Evolutionary conservation across 1,140 invertebrate species (phyloP), one percentile per base, ranked within the genome.

Genomic region (Caenorhabditis brenneri): DNA sequence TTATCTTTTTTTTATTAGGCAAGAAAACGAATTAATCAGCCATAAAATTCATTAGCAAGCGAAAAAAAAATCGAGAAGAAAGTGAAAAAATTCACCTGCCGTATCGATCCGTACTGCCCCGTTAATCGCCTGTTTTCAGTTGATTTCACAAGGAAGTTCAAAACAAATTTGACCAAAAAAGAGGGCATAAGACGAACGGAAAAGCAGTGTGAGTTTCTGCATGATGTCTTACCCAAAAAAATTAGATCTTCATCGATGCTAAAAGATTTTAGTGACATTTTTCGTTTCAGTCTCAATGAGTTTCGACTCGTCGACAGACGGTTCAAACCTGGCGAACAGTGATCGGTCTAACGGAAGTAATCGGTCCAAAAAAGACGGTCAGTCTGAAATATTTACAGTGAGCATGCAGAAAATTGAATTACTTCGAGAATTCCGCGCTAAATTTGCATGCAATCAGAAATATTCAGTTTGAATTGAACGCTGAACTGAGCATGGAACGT

Each of bases 231-330:
- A 46, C 9, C 42, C 16, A 12, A 12, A 46, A 2, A 46, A 9
- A 46, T 0, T 0, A 46, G 16, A 46, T 46, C 0, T 9, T 46
- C 42, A 16, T 46, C 0, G 16, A n/a, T 46, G n/a, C n/a, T n/a
- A n/a, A n/a, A n/a, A n/a, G n/a, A n/a, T n/a, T n/a, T n/a, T n/a
- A n/a, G n/a, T 53, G 12, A 6, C 49, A 12, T 4, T 19, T 31
- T 58, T 36, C 24, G 7, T 74, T 74, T 39, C 65, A 74, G 65
- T 42, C 42, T 42, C 36, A 74, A 74, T 74, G 65, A 74, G 65
- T 74, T 74, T 42, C 65, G 65, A 74, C 65, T 74, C 65, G 65
- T 42, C 58, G 58, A 65, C 65, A 42, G 65, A 74, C 65, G 65
- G 65, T n/a, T 74, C 65, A 12, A 74, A 74, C 42, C 33, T 74